Base-by-base conservation (phyloP, 2,113 vertebrate genomes). In the Sinosuthora webbiana region DNA sequence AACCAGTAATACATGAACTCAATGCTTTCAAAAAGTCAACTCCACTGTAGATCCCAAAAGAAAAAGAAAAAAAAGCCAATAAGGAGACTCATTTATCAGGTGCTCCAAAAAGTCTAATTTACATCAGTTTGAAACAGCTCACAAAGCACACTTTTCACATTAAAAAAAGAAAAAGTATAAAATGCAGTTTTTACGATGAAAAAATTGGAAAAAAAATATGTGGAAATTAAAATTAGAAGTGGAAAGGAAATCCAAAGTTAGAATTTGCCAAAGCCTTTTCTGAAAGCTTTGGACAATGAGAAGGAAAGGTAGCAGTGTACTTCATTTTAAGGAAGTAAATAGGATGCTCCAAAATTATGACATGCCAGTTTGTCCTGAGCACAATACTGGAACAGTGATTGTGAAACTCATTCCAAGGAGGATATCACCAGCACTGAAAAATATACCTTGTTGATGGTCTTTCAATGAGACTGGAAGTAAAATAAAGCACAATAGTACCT, bases 181-280 rank as follows among this genome's bases (percentile, higher is more conserved):
- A 80, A 80, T 33, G 3, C 6, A 55, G 60, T 3, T 39, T 59
- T 42, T 23, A 6, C 10, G 79, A 35, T 0, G 0, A 59, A 37
- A 74, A 62, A 41, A 27, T 1, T 1, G 11, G 4, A 0, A 53
- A 68, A 53, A 53, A 53, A 42, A 47, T 0, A 15, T 2, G 35
- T 17, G 23, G 47, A 16, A 80, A 90, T 60, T 73, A 39, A 77
- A 87, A 83, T 19, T 8, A 49, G 8, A 78, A 87, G 19, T 21
- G 47, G 11, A 55, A 90, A 73, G 22, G 30, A 85, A 91, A 62
- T 14, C 9, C 2, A 1, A 64, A 65, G 8, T 15, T 56, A 28
- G 15, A 64, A 68, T 56, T 47, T 52, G 21, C 23, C 28, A 37
- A 57, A 79, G 67, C 3, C 0, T 49, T 49, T 70, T 63, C 33